These are phyloP conservation scores for Sebastes ruberrimus DNA, from an alignment of 2,797 vertebrate species.

Conservation along the genomic window DNA sequence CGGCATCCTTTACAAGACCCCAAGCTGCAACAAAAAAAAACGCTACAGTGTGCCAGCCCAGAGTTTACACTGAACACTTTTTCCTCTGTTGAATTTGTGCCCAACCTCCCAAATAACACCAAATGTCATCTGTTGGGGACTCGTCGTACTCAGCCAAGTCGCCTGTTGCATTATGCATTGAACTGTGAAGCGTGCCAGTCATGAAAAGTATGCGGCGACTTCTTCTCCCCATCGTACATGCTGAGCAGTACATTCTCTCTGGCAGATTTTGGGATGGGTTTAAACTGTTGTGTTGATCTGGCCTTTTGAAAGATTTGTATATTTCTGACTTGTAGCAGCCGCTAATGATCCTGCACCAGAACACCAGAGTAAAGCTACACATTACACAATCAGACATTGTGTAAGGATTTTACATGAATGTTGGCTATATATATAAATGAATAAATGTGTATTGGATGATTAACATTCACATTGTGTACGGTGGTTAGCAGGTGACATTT, in stretches of 20 bases:
- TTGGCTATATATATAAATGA: neutral
- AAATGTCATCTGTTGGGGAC: constrained; percentile 68
- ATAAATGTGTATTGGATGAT: constrained; percentile 24
- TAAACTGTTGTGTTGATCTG: neutral
- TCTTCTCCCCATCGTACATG: constrained; percentile 9
- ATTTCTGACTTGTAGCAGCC: neutral
- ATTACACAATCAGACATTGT: neutral
- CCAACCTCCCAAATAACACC: constrained; percentile 64
- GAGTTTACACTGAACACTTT: constrained; percentile 41
- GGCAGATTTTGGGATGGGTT: neutral
- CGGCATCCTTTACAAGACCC: constrained; percentile 15
- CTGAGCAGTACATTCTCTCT: neutral
- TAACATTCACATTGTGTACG: constrained; percentile 40
- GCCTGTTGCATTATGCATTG: constrained; percentile 67
- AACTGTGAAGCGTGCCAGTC: constrained; percentile 43
- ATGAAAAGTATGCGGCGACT: constrained; percentile 30
- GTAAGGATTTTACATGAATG: neutral
- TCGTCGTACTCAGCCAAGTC: constrained; percentile 51
- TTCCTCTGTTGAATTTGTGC: constrained; percentile 58
- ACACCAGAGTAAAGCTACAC: neutral
- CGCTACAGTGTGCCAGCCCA: constrained; percentile 26
- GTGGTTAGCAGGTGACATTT: constrained; percentile 65
- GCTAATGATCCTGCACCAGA: neutral
- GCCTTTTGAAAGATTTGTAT: neutral
- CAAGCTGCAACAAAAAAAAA: constrained; percentile 38